A percentile compares a stretch with the other conserved stretches of the same genome.
Conservation (phyloP, 2,888 invertebrate species). For the Cinara cedri region DNA sequence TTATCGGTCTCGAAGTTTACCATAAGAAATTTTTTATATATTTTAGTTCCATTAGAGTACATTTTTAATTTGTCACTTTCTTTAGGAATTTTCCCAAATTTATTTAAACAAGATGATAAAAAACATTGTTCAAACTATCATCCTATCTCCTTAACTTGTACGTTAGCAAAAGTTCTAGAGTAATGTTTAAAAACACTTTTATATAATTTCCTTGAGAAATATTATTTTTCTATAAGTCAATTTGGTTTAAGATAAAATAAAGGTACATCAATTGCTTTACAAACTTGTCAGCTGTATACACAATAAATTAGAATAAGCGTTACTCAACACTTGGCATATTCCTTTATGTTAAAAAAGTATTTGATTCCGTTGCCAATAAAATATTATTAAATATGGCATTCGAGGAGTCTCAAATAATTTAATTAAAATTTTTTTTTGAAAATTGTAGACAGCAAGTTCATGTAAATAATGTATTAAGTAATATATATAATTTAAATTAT, state of each 20-base stretch:
- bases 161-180: not conserved
- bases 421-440: not conserved
- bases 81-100: not conserved
- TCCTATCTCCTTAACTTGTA: not conserved
- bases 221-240: not conserved
- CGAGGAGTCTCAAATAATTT: too few species aligned
- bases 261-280: not conserved
- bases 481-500: not conserved
- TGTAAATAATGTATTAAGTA: not conserved
- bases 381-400: not conserved
- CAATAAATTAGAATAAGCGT: not conserved
- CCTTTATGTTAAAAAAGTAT: not conserved
- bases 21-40: not conserved
- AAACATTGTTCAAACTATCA: not conserved
- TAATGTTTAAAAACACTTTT: not conserved
- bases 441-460: not conserved
- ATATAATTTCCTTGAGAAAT: not conserved
- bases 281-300: not conserved
- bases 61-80: constrained; percentile 4
- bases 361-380: not conserved
- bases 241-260: not conserved
- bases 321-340: not conserved
- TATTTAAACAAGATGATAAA: not conserved
- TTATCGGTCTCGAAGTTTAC: not conserved
- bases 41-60: not conserved